phyloP scores from a whole-genome alignment of 2,113 vertebrate species.

The Tragelaphus imberbis region DNA sequence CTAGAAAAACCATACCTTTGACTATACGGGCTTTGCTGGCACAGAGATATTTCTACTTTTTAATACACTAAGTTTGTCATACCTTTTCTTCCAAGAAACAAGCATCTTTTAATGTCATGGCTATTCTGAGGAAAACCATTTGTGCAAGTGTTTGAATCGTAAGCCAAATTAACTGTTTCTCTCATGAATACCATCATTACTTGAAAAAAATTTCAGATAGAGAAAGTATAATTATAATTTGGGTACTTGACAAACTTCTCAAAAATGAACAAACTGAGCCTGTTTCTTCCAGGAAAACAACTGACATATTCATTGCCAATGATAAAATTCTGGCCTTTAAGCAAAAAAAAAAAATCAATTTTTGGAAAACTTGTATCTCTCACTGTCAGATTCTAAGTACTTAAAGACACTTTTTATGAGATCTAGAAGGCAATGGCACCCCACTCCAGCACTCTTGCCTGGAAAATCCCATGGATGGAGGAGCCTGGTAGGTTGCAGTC shows the following conservation, averaged over 20 bases:
- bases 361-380: conserved; percentile 1
- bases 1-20: not conserved
- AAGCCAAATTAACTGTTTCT: not conserved
- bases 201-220: conserved; percentile 25
- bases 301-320: not conserved
- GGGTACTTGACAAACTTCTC: conserved; percentile 16
- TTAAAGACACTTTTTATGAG: conserved; percentile 22
- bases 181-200: not conserved
- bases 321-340: conserved; percentile 39
- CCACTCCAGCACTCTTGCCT: no score
- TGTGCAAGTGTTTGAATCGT: not conserved
- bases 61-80: not conserved
- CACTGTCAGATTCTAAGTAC: conserved; percentile 25
- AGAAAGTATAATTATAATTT: conserved; percentile 8
- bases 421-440: not conserved
- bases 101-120: not conserved
- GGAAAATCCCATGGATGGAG: no score
- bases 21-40: not conserved
- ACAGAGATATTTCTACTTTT: not conserved
- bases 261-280: conserved; percentile 19
- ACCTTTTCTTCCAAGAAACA: not conserved
- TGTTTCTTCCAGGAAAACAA: conserved; percentile 32
- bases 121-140: not conserved
- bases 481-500: no score
- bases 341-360: not conserved